These are phyloP conservation scores for Fopius arisanus DNA, from an alignment of 1,140 invertebrate species.

Conservation along the genomic window DNA sequence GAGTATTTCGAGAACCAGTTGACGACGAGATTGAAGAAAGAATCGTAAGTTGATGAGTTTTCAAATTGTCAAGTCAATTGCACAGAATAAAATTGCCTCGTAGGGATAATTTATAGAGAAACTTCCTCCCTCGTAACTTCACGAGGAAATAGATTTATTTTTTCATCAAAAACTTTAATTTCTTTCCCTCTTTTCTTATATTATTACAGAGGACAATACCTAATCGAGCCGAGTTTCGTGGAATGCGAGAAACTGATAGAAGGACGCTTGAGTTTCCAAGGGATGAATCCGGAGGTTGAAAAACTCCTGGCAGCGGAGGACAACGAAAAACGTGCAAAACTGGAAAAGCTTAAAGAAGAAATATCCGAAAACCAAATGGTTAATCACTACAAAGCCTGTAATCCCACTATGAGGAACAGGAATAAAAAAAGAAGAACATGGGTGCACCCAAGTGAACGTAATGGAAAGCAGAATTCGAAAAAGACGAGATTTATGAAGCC, in stretches of 20 bases:
- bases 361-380: conserved; percentile 77
- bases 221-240: conserved; percentile 79
- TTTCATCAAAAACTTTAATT: too few species aligned
- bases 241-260: conserved; percentile 79
- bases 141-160: too few species aligned
- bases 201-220: conserved; percentile 70
- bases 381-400: conserved; percentile 56
- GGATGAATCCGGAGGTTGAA: conserved; percentile 90
- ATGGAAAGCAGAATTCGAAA: not conserved
- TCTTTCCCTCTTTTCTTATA: too few species aligned
- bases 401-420: conserved; percentile 22
- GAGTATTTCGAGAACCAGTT: conserved; percentile 68
- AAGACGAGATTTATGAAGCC: not conserved
- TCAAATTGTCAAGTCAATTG: too few species aligned
- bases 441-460: not conserved
- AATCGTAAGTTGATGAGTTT: conserved; percentile 67
- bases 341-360: conserved; percentile 67
- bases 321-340: conserved; percentile 50
- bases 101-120: too few species aligned
- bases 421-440: not conserved
- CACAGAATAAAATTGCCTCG: too few species aligned
- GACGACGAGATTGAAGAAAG: conserved; percentile 64
- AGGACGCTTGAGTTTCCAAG: conserved; percentile 85
- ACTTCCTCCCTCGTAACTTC: too few species aligned
- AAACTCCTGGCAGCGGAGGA: conserved; percentile 70